Conservation (phyloP, 2,888 invertebrate species). For the Stenichneumon culpator region DNA sequence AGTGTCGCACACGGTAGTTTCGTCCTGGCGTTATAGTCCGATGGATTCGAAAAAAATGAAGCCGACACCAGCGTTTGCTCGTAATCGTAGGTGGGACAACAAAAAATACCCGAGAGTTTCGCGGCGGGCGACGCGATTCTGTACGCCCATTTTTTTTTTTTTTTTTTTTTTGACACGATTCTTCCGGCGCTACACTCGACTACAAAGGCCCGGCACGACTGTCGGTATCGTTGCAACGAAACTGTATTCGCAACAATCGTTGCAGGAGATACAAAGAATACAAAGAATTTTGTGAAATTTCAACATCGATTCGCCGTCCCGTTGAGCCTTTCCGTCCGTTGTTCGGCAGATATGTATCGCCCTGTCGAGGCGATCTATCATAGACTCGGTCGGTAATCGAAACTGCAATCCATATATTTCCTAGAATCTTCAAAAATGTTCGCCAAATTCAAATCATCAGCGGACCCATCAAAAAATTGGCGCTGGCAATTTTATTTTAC, state of each 20-base stretch:
- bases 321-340: background rate
- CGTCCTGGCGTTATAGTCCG: constrained; percentile 69
- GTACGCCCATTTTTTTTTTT: background rate
- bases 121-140: constrained; percentile 4
- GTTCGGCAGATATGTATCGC: background rate
- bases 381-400: background rate
- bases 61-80: constrained; percentile 50
- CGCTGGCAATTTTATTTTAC: too few relatives aligned
- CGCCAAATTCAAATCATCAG: too few relatives aligned
- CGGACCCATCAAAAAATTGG: too few relatives aligned
- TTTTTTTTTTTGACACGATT: background rate
- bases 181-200: constrained; percentile 15
- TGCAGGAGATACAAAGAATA: constrained; percentile 12
- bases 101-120: constrained; percentile 37
- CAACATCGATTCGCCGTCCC: background rate
- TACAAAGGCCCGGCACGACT: constrained; percentile 26
- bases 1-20: constrained; percentile 31
- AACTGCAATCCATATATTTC: too few relatives aligned
- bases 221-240: constrained; percentile 10
- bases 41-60: constrained; percentile 73
- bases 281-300: constrained; percentile 16
- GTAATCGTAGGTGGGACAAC: constrained; percentile 65
- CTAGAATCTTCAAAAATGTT: too few relatives aligned
- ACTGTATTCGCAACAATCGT: constrained; percentile 35
- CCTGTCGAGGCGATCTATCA: background rate